phyloP scores from a whole-genome alignment of 2,113 vertebrate genomes.

The Strigops habroptila region DNA sequence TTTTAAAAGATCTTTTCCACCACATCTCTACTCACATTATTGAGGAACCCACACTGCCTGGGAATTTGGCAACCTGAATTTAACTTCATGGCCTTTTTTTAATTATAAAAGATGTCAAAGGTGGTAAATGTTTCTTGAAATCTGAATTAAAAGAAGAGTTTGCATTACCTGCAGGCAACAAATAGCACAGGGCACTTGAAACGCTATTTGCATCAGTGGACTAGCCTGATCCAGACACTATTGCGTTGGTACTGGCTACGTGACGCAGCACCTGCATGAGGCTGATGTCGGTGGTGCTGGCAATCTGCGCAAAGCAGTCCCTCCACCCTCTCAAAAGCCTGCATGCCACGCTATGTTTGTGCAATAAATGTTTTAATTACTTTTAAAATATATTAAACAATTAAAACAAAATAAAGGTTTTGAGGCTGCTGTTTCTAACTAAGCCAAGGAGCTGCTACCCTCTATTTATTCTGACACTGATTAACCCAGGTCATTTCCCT shows the following conservation, averaged over 20 bases:
- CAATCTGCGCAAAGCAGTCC: neutral
- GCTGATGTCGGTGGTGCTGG: neutral
- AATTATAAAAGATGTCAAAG: neutral
- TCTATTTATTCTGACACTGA: constrained; percentile 14
- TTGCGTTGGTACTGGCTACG: neutral
- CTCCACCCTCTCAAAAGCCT: neutral
- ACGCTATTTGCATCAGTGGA: neutral
- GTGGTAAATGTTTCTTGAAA: neutral
- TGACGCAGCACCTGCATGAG: neutral
- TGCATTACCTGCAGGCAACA: neutral
- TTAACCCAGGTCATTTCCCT: constrained; percentile 30
- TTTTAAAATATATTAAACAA: neutral
- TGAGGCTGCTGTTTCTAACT: neutral
- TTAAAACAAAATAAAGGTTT: neutral
- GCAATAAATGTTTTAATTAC: neutral
- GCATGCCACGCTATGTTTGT: neutral
- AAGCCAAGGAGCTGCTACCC: neutral
- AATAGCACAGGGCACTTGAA: neutral
- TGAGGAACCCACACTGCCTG: accelerated
- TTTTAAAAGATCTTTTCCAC: neutral
- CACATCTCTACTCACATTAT: neutral
- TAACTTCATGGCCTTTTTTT: neutral
- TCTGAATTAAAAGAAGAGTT: neutral
- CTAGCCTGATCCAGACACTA: accelerated
- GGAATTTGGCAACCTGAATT: neutral